phyloP scores from a whole-genome alignment of 2,113 vertebrate species.

The Callospermophilus lateralis region DNA sequence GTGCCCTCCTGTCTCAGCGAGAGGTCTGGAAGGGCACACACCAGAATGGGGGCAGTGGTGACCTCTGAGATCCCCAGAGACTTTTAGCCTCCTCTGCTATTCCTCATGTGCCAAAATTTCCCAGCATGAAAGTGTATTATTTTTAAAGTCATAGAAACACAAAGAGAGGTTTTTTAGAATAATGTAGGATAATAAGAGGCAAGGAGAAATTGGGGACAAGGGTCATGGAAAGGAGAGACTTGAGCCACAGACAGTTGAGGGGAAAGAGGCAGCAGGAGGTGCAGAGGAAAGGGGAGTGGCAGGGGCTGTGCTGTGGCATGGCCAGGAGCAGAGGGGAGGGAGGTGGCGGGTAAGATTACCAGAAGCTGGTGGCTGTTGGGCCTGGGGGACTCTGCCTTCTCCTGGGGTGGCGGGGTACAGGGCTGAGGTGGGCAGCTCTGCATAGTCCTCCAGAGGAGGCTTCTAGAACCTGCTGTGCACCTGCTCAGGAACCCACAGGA shows the following conservation, averaged over 20 bases:
- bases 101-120: background rate
- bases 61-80: background rate
- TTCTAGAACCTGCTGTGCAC: background rate
- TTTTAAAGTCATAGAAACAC: background rate
- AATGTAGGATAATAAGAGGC: background rate
- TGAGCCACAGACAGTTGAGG: background rate
- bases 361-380: too few species aligned
- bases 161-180: too few species aligned
- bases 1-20: background rate
- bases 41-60: background rate
- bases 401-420: background rate
- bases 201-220: background rate
- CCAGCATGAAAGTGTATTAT: background rate
- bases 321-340: background rate
- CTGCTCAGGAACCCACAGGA: background rate
- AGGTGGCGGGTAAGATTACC: background rate
- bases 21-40: background rate
- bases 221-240: background rate
- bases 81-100: background rate
- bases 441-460: background rate
- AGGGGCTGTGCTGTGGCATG: background rate
- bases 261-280: background rate
- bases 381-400: background rate
- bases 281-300: background rate
- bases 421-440: too few species aligned